Base-by-base conservation (phyloP, 2,113 vertebrate species). In the Pteronura brasiliensis region DNA sequence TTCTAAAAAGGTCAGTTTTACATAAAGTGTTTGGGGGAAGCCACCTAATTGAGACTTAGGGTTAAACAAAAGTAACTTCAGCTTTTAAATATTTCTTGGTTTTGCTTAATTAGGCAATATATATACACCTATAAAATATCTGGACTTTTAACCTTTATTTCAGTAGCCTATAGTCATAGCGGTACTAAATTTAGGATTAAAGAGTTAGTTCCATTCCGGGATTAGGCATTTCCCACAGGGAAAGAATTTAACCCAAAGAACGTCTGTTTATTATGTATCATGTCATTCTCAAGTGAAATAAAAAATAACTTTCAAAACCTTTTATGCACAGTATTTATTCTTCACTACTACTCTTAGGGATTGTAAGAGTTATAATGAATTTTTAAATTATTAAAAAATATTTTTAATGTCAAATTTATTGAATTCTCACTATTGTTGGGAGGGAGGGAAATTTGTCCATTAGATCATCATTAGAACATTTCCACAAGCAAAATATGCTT, bases 351-450 rank as follows among this genome's bases (percentile, higher is more conserved):
- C 29, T 90, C 1, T 95, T 67, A 82, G 74, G 34, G 76, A 95
- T 92, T 59, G 0, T 59, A 82, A 92, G 65, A 82, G 79, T 80
- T 85, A 86, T n/a, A 85, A 63, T 94, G n/a, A 86, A 72, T 55
- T 81, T 81, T 80, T 31, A 52, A 80, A 69, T 44, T 25, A 74
- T 65, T 88, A 25, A 44, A 59, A 55, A 63, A 42, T 17, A 87
- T 81, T 87, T 86, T 88, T 85, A 34, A 94, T 96, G 36, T 76
- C 25, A 80, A 39, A 63, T 94, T 59, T 87, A 71, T 79, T 96
- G 65, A n/a, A 86, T 90, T 96, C 31, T 23, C 63, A 47, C 18
- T 96, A 72, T 55, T 72, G 34, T 15, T 27, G 7, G 4, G 44
- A 91, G 44, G 23, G 39, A 87, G 36, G 23, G 39, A 84, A 55